Evolutionary conservation across 2,888 invertebrate genomes (phyloP), one percentile per base, ranked within the genome.

Genomic region (Mimas tiliae): DNA sequence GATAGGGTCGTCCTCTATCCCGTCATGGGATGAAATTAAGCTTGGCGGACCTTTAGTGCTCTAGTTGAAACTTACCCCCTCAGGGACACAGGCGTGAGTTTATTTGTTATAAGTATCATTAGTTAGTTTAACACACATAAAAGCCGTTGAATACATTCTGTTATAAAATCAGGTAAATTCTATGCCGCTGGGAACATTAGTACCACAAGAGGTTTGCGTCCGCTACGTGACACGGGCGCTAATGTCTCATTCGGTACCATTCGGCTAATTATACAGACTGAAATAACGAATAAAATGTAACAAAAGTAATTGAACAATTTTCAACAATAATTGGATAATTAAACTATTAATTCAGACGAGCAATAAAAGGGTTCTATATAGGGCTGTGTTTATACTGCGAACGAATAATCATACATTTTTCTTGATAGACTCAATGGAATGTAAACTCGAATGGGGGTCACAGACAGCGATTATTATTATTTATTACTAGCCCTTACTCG

Each of bases 201-300:
- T 42, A 51, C 64, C 58, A 51, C 67, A 52, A 64, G 64, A 67
- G 62, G 67, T 62, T 64, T 50, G 63, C 62, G 66, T 65, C 52
- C 51, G n/a, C n/a, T 67, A 67, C 67, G 67, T 67, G 67, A 50
- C 47, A 27, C 14, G 67, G 27, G 42, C 42, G 50, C 47, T 45
- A 67, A 67, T 64, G 64, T 33, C 62, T 62, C 19, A 50, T 58
- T 55, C 51, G 14, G 63, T 27, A 72, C 64, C 74, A 76, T 81
- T 77, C 75, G 63, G 64, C 67, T 74, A 76, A 78, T 75, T 75
- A 69, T 52, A 67, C 67, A 68, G 74, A 78, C 75, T 75, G 70
- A 71, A 74, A 73, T 68, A 69, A 70, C 68, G 55, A 69, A 74
- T 74, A 71, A 76, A 78, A 74, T 72, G 69, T 72, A 45, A 66